A percentile compares a stretch with the other conserved stretches of the same genome.
Conservation (phyloP, 2,888 invertebrate genomes). For the Leptogaster cylindrica region DNA sequence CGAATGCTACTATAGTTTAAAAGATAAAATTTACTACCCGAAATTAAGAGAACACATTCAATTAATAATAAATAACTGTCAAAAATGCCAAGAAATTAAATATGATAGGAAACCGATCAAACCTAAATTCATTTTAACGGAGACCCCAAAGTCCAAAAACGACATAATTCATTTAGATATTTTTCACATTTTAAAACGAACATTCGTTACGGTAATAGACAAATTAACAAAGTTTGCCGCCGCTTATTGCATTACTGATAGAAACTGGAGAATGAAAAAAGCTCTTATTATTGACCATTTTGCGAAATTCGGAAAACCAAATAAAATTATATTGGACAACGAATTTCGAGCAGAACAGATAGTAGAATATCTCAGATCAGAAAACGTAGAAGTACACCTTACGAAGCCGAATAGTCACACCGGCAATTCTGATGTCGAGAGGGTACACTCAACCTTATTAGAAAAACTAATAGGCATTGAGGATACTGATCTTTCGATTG, state of each 20-base stretch:
- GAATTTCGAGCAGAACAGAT: slow-evolving; percentile 44
- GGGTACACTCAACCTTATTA: slow-evolving; percentile 46
- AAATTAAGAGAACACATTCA: slow-evolving; percentile 46
- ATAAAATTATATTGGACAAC: slow-evolving; percentile 43
- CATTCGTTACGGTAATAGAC: slow-evolving; percentile 44
- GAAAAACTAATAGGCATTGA: slow-evolving; percentile 46
- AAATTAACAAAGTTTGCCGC: slow-evolving; percentile 46
- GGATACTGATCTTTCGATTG: slow-evolving; percentile 40
- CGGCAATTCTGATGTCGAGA: slow-evolving; percentile 44
- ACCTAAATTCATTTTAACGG: slow-evolving; percentile 38
- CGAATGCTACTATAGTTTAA: slow-evolving; percentile 39
- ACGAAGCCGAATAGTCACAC: slow-evolving; percentile 44
- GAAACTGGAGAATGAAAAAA: slow-evolving; percentile 44
- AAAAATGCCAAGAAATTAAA: slow-evolving; percentile 37
- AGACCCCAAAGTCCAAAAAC: slow-evolving; percentile 42
- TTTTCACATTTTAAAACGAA: slow-evolving; percentile 38
- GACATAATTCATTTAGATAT: slow-evolving; percentile 46
- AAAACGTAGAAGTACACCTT: slow-evolving; percentile 41
- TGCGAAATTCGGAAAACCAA: slow-evolving; percentile 43
- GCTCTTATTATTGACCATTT: slow-evolving; percentile 41
- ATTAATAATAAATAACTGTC: slow-evolving; percentile 44
- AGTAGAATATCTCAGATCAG: slow-evolving; percentile 38
- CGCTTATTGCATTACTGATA: slow-evolving; percentile 44
- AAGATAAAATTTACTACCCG: slow-evolving; percentile 39
- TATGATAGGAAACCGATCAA: slow-evolving; percentile 45